Percentiles rank a stretch among this genome's conserved stretches.
phyloP scores from a whole-genome alignment of 2,888 invertebrate genomes.

The Philhelius pedissequus region DNA sequence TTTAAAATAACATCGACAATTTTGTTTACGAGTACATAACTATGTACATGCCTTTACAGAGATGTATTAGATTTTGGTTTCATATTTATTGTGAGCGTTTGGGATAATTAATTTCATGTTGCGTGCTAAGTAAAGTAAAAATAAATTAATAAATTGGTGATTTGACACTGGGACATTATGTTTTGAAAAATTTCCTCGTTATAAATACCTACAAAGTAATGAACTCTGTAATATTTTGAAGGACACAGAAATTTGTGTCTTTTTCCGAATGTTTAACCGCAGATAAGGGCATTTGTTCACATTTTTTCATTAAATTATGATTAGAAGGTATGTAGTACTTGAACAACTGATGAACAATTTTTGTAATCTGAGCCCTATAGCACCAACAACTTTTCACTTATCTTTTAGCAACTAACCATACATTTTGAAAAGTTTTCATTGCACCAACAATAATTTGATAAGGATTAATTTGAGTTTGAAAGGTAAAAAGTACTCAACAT shows the following conservation, averaged over 20 bases:
- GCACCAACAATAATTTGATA: too few relatives aligned
- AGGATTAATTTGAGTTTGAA: too few relatives aligned
- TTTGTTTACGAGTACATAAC: not conserved
- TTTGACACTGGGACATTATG: not conserved
- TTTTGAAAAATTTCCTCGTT: not conserved
- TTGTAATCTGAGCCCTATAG: too few relatives aligned
- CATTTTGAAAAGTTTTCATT: too few relatives aligned
- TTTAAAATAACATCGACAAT: conserved; percentile 14
- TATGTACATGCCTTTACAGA: not conserved
- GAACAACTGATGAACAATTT: too few relatives aligned
- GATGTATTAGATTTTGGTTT: not conserved
- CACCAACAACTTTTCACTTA: too few relatives aligned
- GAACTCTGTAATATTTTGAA: not conserved
- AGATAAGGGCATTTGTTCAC: not conserved
- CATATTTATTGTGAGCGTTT: not conserved
- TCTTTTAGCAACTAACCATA: too few relatives aligned
- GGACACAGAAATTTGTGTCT: not conserved
- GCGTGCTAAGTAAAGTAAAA: not conserved
- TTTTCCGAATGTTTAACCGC: not conserved
- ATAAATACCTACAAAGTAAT: not conserved
- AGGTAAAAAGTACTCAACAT: too few relatives aligned
- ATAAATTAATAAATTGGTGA: not conserved
- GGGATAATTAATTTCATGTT: not conserved
- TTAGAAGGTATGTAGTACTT: too few relatives aligned
- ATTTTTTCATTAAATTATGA: not conserved